phyloP scores from a whole-genome alignment of 2,888 invertebrate genomes.

The Eupeodes latifasciatus region DNA sequence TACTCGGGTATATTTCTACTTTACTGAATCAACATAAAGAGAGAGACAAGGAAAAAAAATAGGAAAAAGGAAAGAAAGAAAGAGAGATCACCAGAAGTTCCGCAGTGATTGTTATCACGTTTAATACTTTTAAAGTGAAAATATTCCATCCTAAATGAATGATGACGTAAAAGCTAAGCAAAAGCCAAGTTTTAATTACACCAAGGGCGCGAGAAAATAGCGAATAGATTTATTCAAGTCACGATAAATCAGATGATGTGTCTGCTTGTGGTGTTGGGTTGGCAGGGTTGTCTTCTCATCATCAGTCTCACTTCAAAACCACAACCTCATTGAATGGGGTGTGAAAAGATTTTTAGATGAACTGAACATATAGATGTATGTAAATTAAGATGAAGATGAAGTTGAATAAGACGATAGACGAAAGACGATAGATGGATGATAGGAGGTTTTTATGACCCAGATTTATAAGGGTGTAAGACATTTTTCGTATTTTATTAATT shows the following conservation, averaged over 20 bases:
- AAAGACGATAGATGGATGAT: neutral
- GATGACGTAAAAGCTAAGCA: constrained; percentile 9
- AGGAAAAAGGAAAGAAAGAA: neutral
- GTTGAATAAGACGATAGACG: too few species aligned
- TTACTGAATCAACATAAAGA: neutral
- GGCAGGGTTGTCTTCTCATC: neutral
- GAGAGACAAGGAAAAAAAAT: too few species aligned
- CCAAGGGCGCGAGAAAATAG: neutral
- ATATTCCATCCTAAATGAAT: neutral
- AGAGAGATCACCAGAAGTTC: too few species aligned
- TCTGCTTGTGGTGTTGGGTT: neutral
- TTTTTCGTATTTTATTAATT: constrained; percentile 21
- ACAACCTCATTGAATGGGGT: neutral
- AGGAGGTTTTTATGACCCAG: constrained; percentile 12
- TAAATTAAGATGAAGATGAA: neutral
- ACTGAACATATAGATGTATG: neutral
- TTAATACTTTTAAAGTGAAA: constrained; percentile 16
- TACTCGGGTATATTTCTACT: neutral
- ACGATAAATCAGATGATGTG: constrained; percentile 24
- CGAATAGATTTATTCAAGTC: constrained; percentile 31
- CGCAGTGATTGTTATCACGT: constrained; percentile 41
- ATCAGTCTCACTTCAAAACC: constrained; percentile 1
- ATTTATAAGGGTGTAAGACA: neutral
- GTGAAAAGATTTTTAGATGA: constrained; percentile 20
- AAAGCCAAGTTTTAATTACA: constrained; percentile 31